Percentiles rank a stretch among this genome's conserved stretches.
Evolutionary conservation across 2,113 vertebrate species (phyloP).

Genomic region (Atrichornis clamosus): DNA sequence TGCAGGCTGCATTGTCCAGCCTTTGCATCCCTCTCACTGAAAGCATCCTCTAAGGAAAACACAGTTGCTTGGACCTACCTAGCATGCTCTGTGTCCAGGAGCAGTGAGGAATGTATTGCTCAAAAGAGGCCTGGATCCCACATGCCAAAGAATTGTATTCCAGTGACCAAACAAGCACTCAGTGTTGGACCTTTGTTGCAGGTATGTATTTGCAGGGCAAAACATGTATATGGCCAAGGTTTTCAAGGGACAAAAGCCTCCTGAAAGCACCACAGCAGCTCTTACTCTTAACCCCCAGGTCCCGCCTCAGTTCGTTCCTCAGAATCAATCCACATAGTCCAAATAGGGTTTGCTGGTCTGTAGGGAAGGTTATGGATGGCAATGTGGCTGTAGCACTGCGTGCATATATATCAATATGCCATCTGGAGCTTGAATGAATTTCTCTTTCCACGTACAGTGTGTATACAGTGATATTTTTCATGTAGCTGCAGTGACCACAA

Average conservation of each 20-base stretch:
- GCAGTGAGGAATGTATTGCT: background rate
- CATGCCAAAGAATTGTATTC: background rate
- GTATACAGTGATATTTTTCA: background rate
- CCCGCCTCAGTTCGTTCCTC: background rate
- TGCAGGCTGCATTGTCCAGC: background rate
- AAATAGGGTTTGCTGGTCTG: background rate
- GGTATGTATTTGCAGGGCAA: background rate
- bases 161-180: accelerated
- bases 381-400: background rate
- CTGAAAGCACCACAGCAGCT: background rate
- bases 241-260: background rate
- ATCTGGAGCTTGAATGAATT: background rate
- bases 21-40: background rate
- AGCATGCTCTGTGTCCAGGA: background rate
- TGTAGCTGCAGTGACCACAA: constrained; percentile 14
- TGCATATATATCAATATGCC: background rate
- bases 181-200: background rate
- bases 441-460: background rate
- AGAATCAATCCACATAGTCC: background rate
- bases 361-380: background rate
- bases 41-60: background rate
- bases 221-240: background rate
- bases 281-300: background rate
- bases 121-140: background rate
- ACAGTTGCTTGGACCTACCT: background rate